A percentile compares a stretch with the other conserved stretches of the same genome.
These are phyloP conservation scores for Heliconius ethilla DNA, from an alignment of 2,888 invertebrate genomes.

Conservation along the genomic window DNA sequence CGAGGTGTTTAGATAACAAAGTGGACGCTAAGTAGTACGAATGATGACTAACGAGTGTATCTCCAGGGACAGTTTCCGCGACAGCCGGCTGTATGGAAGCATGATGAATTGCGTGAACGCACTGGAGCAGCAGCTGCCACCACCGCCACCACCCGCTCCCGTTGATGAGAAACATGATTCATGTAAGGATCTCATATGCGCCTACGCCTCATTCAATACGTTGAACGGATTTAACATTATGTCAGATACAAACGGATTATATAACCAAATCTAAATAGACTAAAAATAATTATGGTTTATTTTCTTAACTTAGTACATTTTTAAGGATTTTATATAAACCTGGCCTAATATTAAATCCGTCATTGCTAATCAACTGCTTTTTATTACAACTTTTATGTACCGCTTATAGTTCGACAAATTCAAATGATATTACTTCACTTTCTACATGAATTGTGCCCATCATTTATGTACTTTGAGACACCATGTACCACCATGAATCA, in stretches of 20 bases:
- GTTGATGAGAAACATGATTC: conserved; percentile 79
- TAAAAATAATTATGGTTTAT: background rate
- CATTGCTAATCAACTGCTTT: conserved; percentile 16
- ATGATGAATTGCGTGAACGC: conserved; percentile 98
- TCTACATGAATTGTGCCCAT: conserved; percentile 19
- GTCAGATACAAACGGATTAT: background rate
- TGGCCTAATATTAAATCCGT: conserved; percentile 36
- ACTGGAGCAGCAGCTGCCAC: conserved; percentile 93
- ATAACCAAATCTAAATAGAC: background rate
- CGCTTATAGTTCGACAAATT: conserved; percentile 25
- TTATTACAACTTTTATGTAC: conserved; percentile 30
- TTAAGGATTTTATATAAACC: background rate
- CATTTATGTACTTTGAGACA: conserved; percentile 27
- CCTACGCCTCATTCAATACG: conserved; percentile 43
- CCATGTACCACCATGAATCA: conserved; percentile 27
- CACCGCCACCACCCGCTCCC: conserved; percentile 79
- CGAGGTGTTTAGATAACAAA: background rate
- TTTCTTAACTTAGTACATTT: background rate
- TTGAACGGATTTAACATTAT: conserved; percentile 8
- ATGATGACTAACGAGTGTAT: conserved; percentile 47
- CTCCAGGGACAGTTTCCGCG: conserved; percentile 92
- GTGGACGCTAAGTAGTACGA: conserved; percentile 26
- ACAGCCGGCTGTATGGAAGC: conserved; percentile 96
- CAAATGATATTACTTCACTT: conserved; percentile 25
- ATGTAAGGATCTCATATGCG: conserved; percentile 58